Evolutionary conservation across 2,888 invertebrate species (phyloP).

Genomic region (Philereme vetulata): DNA sequence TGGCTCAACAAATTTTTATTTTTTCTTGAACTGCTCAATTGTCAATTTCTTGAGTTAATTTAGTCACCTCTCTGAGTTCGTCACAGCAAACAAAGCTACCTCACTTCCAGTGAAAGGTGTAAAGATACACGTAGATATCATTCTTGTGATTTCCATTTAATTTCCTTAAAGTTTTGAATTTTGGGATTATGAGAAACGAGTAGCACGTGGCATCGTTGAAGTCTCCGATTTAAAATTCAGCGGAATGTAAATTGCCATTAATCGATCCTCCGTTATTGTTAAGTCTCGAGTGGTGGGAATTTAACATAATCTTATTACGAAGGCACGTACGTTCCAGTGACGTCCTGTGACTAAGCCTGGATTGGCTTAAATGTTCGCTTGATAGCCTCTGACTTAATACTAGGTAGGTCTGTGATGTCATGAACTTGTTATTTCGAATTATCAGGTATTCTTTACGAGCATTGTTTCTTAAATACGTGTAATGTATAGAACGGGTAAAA

Average conservation of each 20-base stretch:
- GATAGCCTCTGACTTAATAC: conserved; percentile 13
- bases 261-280: conserved; percentile 42
- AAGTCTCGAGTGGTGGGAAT: conserved; percentile 41
- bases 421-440: too few species aligned
- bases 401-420: not conserved
- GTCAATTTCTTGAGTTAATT: conserved; percentile 59
- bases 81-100: conserved; percentile 33
- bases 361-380: conserved; percentile 28
- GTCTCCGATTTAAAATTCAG: conserved; percentile 23
- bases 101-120: conserved; percentile 5
- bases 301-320: conserved; percentile 52
- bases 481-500: too few species aligned
- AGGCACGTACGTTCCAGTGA: conserved; percentile 40
- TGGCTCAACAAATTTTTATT: conserved; percentile 80
- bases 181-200: not conserved
- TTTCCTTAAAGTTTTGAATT: not conserved
- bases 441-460: too few species aligned
- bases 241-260: conserved; percentile 30
- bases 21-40: conserved; percentile 75
- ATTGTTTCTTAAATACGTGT: too few species aligned
- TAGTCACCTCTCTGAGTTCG: conserved; percentile 30
- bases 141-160: too few species aligned
- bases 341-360: conserved; percentile 28
- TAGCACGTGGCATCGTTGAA: conserved; percentile 9
- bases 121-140: not conserved